Base-by-base conservation (phyloP, 2,113 vertebrate species). In the Neoarius graeffei region DNA sequence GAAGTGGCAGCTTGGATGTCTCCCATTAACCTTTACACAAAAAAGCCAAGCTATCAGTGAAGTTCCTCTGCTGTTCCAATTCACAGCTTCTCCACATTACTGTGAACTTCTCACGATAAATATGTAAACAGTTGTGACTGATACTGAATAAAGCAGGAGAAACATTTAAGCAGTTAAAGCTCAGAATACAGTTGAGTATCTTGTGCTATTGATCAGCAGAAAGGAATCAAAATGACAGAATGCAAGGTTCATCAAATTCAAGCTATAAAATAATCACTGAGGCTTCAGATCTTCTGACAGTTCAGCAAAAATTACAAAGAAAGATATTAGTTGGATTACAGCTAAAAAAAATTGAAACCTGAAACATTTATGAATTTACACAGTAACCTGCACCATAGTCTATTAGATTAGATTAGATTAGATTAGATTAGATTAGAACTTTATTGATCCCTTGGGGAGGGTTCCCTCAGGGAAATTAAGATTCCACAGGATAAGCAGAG, bases 1-100 rank as follows among this genome's bases (percentile, higher is more conserved):
- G 73, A 96, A 93, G 88, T 93, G 93, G 88, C 95, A 96, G 81
- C 57, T 88, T 27, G 94, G 89, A 88, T 94, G 92, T 87, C 87
- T 93, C 73, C 91, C 94, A 23, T 86, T 81, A 77, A 92, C 92
- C 95, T 95, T 54, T 14, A 52, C 67, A 89, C 30, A 87, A 71
- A 74, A 79, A 88, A 30, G 71, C 52, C 17, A 57, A 19, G 66
- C 30, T 52, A 80, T 57, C 54, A 85, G 17, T 23, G n/a, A 42
- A n/a, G 77, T 69, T 74, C 69, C 73, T 66, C 77, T 66, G 73
- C 20, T 17, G 60, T 23, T 81, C 83, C 69, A 30, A 27, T 42
- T 25, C 62, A 35, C n/a, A 14, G 77, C 48, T 81, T 17, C 73
- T 52, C 54, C 52, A 77, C 11, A 42, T 73, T 27, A 67, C 17